Base-by-base conservation (phyloP, 2,113 vertebrate genomes). In the Menura novaehollandiae region DNA sequence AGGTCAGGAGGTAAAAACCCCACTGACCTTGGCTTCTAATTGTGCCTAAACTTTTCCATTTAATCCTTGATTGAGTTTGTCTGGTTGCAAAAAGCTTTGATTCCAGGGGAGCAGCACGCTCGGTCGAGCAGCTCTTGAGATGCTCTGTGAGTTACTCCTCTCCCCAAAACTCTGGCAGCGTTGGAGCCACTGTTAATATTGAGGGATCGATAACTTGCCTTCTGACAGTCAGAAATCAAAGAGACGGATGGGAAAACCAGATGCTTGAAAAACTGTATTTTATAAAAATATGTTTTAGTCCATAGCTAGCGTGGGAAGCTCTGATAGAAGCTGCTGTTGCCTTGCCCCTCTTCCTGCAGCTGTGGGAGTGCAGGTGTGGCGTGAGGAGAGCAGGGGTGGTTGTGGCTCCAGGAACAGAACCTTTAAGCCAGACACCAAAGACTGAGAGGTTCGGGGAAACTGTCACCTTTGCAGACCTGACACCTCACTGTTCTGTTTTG, bases 201-300 rank as follows among this genome's bases (percentile, higher is more conserved):
- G 79, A 64, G 49, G 44, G 78, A 71, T 88, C 19, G 0, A 72
- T 95, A 60, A 41, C 35, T 46, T 60, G 41, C 39, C 72, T 62
- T 95, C 56, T 75, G 64, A 55, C 77, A 47, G 68, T 64, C 49
- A 30, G 59, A 77, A 94, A 94, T 93, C 76, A 58, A 35, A 91
- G 77, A 71, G 60, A 83, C 23, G n/a, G 63, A 71, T 63, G 69
- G n/a, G 58, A 87, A 94, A 87, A 73, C 46, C n/a, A 76, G 51
- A 28, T 62, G 53, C 27, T 55, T 85, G 79, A 60, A 72, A 47
- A 18, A 0, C 26, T 12, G 1, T 63, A 4, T 75, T 59, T 92
- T 60, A 58, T 10, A 16, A 21, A 62, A 46, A 21, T 19, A 28
- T 15, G 5, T 55, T 91, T 85, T n/a, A 24, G 56, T 47, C 44